Base-by-base conservation (phyloP, 2,888 invertebrate species). In the Slavum lentiscoides region DNA sequence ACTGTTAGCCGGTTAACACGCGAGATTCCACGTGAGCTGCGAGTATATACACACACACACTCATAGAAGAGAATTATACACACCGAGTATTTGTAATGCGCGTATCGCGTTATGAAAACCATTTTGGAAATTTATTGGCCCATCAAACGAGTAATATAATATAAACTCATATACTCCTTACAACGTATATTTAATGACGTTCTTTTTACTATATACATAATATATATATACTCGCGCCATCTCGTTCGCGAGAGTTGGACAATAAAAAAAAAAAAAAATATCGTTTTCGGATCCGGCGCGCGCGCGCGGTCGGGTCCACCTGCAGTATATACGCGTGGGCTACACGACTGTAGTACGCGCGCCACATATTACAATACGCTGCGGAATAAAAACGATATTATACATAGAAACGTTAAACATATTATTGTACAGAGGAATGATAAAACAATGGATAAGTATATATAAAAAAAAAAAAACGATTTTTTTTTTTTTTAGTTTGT, bases 111-210 rank as follows among this genome's bases (percentile, higher is more conserved):
- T 69, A 77, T 64, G 74, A 55, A 72, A 80, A 64, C 61, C 64
- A n/a, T 64, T 72, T 72, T 55, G 64, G 72, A 58, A 72, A 80
- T 80, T 80, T 80, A 80, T 80, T 80, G 66, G 80, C 80, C 80
- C 80, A 80, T 80, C 80, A 80, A 80, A 80, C 80, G 39, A 55
- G 80, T 72, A 80, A 80, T 80, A 80, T 72, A 80, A 30, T 30
- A 30, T 30, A 30, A 30, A 30, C 30, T 30, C 70, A 58, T 66
- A 64, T 72, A 70, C 69, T 69, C 30, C 30, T 30, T 70, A 80
- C 80, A 80, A 80, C 80, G 80, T 80, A 80, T 80, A 80, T 80
- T 80, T 80, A 80, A 80, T 80, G 72, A 72, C 80, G 70, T 64
- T 58, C 66, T 55, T 23, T 64, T 58, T 15, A 7, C 13, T 4